Evolutionary conservation across 1,140 invertebrate genomes (phyloP).

Genomic region (Oryctes rhinoceros): DNA sequence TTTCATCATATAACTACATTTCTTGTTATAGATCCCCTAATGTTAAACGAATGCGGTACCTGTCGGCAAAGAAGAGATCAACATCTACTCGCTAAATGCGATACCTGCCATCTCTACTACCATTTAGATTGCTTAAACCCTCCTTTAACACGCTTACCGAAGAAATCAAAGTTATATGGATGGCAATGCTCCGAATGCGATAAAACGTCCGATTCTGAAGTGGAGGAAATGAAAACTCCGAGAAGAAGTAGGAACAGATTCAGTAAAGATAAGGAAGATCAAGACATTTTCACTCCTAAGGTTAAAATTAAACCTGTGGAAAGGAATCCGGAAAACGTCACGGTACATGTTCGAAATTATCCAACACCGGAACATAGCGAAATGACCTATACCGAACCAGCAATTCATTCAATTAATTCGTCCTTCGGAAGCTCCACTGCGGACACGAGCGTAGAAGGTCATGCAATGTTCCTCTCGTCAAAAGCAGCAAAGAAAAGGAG

Average conservation of each 20-base stretch:
- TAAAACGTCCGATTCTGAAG: conserved; percentile 81
- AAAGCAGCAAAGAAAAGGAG: conserved; percentile 68
- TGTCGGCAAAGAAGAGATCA: conserved; percentile 84
- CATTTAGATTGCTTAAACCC: conserved; percentile 94
- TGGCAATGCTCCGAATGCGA: conserved; percentile 95
- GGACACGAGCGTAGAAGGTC: conserved; percentile 2
- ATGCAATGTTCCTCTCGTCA: conserved; percentile 43
- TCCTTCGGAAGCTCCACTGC: not conserved
- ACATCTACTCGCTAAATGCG: conserved; percentile 91
- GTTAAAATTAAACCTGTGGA: conserved; percentile 69
- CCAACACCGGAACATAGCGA: not conserved
- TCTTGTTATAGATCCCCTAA: conserved; percentile 55
- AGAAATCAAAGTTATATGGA: conserved; percentile 92
- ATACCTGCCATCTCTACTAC: conserved; percentile 92
- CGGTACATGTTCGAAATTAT: not conserved
- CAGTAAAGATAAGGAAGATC: conserved; percentile 62
- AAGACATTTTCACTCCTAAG: conserved; percentile 63
- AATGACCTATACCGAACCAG: not conserved
- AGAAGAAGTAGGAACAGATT: conserved; percentile 78
- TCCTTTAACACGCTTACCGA: conserved; percentile 89
- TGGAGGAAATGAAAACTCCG: conserved; percentile 79
- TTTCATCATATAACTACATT: not conserved
- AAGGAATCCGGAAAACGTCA: conserved; percentile 52
- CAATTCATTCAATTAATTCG: not conserved
- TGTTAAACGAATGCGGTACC: conserved; percentile 78